Evolutionary conservation across 2,113 vertebrate genomes (phyloP).

Genomic region (Spheniscus mendiculus): DNA sequence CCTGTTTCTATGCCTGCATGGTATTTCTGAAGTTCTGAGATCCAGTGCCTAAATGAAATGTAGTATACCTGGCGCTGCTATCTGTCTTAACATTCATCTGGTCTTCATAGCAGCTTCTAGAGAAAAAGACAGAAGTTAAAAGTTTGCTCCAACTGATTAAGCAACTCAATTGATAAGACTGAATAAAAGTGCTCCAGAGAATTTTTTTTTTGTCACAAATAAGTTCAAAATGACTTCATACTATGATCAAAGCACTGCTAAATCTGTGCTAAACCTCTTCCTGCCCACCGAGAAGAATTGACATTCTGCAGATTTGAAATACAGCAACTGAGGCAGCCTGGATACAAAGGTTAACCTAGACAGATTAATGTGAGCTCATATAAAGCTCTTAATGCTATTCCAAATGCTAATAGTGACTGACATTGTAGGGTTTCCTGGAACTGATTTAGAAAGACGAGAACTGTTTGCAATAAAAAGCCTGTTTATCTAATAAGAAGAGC

Average conservation of each 20-base stretch:
- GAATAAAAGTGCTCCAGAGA: neutral
- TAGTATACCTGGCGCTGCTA: neutral
- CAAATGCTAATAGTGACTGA: conserved; percentile 52
- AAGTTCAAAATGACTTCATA: conserved; percentile 2
- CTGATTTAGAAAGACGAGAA: conserved; percentile 40
- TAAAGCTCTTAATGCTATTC: conserved; percentile 60
- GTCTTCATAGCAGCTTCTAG: neutral
- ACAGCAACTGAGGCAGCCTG: conserved; percentile 20
- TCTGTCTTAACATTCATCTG: neutral
- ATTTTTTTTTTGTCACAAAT: neutral
- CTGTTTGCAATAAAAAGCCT: conserved; percentile 1
- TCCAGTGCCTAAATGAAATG: neutral
- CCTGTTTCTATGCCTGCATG: neutral
- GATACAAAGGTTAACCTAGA: conserved; percentile 44
- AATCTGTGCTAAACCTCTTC: conserved; percentile 22
- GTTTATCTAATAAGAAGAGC: conserved; percentile 40
- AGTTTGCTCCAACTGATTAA: neutral
- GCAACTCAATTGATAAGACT: neutral
- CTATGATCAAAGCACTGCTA: neutral
- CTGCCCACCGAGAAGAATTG: conserved; percentile 17
- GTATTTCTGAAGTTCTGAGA: neutral
- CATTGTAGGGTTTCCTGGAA: conserved; percentile 49
- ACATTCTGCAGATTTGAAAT: conserved; percentile 16
- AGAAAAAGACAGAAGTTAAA: neutral
- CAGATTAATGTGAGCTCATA: conserved; percentile 50